Conservation (phyloP, 2,113 vertebrate species). For the Psammodynastes pulverulentus region DNA sequence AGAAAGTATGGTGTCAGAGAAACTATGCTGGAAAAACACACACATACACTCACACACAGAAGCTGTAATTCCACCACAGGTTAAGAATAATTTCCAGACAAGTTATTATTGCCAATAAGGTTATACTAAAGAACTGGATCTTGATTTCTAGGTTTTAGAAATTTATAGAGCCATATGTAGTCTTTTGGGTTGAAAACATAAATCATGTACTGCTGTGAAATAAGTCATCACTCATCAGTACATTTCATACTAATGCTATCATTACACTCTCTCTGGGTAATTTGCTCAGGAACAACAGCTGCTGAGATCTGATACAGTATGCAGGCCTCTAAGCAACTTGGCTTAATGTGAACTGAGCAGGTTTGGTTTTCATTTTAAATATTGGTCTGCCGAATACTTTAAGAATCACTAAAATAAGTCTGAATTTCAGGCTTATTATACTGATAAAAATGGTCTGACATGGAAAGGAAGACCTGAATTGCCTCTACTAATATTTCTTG, state of each 20-base stretch:
- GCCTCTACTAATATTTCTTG: not conserved
- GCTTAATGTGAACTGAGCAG: slow-evolving; percentile 35
- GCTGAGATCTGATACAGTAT: slow-evolving; percentile 32
- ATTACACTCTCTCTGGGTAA: slow-evolving; percentile 25
- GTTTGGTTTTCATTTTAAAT: slow-evolving; percentile 65
- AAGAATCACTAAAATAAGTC: slow-evolving; percentile 50
- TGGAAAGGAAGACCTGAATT: not conserved
- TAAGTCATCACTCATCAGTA: slow-evolving; percentile 54
- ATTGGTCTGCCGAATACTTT: slow-evolving; percentile 26
- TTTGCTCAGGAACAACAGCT: slow-evolving; percentile 56
- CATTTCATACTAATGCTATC: slow-evolving; percentile 26
- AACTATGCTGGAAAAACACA: not conserved
- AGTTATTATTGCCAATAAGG: slow-evolving; percentile 14
- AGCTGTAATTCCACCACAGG: not conserved
- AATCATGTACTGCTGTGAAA: slow-evolving; percentile 38
- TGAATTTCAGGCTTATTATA: slow-evolving; percentile 44
- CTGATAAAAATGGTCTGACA: not conserved
- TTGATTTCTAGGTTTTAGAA: not conserved
- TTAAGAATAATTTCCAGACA: slow-evolving; percentile 41
- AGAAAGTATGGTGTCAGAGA: not conserved
- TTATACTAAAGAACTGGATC: slow-evolving; percentile 26
- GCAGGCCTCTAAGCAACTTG: slow-evolving; percentile 49
- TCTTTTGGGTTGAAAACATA: slow-evolving; percentile 39
- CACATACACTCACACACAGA: not conserved
- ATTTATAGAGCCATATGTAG: slow-evolving; percentile 12